phyloP scores from a whole-genome alignment of 2,888 invertebrate species.

The Hydropsyche betteni region DNA sequence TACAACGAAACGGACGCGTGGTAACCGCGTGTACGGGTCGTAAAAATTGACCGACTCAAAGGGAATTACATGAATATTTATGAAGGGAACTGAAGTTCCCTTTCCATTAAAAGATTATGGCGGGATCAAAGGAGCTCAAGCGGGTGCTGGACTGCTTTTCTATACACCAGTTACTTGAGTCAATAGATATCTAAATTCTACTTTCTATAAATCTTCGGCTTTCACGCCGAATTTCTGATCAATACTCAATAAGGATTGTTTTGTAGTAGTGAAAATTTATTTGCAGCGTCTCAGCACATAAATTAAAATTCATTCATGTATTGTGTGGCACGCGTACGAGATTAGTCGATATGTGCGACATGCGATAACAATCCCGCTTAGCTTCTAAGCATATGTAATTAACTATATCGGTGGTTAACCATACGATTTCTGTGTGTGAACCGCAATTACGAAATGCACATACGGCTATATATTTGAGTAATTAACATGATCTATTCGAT shows the following conservation, averaged over 20 bases:
- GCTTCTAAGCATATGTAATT: no score
- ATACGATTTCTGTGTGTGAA: no score
- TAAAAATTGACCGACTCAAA: conserved; percentile 42
- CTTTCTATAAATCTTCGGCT: conserved; percentile 34
- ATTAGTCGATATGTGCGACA: no score
- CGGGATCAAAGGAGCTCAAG: conserved; percentile 41
- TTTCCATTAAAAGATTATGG: conserved; percentile 46
- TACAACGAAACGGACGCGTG: not conserved
- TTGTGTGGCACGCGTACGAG: not conserved
- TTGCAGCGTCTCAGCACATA: not conserved
- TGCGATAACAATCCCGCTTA: no score
- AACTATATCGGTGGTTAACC: no score
- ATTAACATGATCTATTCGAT: no score
- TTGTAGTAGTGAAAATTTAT: no score
- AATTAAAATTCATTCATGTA: not conserved
- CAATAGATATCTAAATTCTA: conserved; percentile 36
- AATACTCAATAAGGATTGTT: conserved; percentile 13
- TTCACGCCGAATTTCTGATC: conserved; percentile 27
- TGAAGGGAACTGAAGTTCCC: conserved; percentile 43
- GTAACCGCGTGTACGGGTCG: conserved; percentile 22
- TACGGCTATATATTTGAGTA: no score
- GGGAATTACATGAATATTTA: conserved; percentile 41
- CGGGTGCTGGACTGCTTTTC: conserved; percentile 23
- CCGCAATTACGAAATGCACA: no score
- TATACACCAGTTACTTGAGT: conserved; percentile 32